Conservation (phyloP, 64 coral and sea anemone genomes). For the Exaiptasia diaphana region DNA sequence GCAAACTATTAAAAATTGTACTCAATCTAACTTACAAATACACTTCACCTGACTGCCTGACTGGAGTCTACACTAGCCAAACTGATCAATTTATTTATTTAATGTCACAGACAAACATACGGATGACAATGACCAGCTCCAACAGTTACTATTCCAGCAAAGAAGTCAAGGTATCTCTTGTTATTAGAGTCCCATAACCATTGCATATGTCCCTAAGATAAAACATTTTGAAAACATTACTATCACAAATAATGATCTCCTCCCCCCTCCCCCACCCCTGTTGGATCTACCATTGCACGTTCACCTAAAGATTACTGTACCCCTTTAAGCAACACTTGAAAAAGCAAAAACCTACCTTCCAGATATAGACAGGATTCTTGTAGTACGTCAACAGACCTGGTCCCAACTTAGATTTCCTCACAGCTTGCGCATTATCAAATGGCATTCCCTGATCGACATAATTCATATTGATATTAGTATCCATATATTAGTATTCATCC, state of each 20-base stretch:
- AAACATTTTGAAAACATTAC: not conserved
- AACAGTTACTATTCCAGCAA: constrained; percentile 84
- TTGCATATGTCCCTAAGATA: constrained; percentile 73
- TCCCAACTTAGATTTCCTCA: constrained; percentile 39
- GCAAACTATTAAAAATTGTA: too few species aligned
- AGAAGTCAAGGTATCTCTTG: constrained; percentile 81
- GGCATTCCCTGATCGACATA: constrained; percentile 47
- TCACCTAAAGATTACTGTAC: not conserved
- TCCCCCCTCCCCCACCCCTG: too few species aligned
- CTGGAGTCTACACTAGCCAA: too few species aligned
- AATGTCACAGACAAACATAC: too few species aligned
- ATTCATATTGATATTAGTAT: not conserved
- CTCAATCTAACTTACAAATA: too few species aligned
- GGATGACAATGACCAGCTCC: constrained; percentile 85
- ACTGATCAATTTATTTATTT: too few species aligned
- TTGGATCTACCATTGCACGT: not conserved
- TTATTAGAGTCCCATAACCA: constrained; percentile 76
- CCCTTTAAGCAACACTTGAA: not conserved
- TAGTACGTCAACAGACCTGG: constrained; percentile 56
- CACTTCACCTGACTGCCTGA: too few species aligned
- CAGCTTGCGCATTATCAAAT: constrained; percentile 59
- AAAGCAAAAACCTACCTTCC: constrained; percentile 7
- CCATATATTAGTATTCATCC: not conserved
- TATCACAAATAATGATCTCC: not conserved
- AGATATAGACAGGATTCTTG: constrained; percentile 51